Evolutionary conservation across 2,888 invertebrate species (phyloP), one percentile per base, ranked within the genome.

Genomic region (Drosophila longiperda): DNA sequence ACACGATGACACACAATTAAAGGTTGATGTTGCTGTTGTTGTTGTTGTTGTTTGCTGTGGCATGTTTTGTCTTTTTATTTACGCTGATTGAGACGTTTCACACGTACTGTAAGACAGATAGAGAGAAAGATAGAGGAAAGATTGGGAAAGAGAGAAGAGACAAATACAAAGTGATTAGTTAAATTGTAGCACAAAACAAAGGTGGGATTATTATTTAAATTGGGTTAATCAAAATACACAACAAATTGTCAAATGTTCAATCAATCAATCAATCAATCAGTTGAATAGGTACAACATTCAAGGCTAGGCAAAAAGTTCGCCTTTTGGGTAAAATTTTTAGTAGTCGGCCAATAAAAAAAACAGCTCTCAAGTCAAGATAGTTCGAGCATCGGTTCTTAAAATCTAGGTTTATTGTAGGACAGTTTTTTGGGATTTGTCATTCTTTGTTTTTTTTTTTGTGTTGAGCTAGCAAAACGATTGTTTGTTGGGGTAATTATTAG

Each of bases 51-150:
- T 74, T 76, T 68, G 66, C 66, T 74, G 71, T 76, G 73, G 76
- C 66, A 81, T 77, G 61, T 75, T 71, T 81, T 80, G 80, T 81
- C 82, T 85, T 78, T 83, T 80, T 80, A 93, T 93, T 93, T 93
- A 92, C 93, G 93, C 95, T 96, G 96, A 95, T 96, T 97, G 95
- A 97, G 96, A 94, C 97, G 97, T 95, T 96, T 96, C 95, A 96
- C 96, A 95, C 97, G 97, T 97, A 97, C 97, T 97, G 97, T 93
- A 95, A 95, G 96, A 86, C 78, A 82, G 65, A 89, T 67, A 88
- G 73, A 82, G 66, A 83, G 49, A 67, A 45, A 66, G 50, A 87
- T 62, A 82, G 70, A 66, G 61, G 61, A 62, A 66, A 69, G 53
- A 76, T 48, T 29, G 61, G 69, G 54, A 57, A 75, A 71, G 79